Evolutionary conservation across 2,797 vertebrate genomes (phyloP), one percentile per base, ranked within the genome.

Genomic region (Gymnocypris eckloni): DNA sequence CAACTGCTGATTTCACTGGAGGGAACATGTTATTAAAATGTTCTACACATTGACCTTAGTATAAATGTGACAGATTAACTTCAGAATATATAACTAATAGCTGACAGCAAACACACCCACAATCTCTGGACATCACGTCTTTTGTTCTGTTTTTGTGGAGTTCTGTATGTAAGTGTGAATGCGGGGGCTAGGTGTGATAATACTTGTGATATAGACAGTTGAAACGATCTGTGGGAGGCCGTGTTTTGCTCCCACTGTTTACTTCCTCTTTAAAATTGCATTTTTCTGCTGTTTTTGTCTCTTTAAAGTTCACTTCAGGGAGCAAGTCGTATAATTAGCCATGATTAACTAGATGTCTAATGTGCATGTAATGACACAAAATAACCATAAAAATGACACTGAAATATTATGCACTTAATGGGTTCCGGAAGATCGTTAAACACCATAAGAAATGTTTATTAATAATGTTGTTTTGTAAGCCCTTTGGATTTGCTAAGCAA

Each of bases 271-370:
- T 77, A 41, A 73, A 82, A 66, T 67, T 2, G 28, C 61, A 37
- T 64, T 83, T 22, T 59, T 64, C 12, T 83, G 70, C 82, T 22
- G 43, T 59, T 71, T 83, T 77, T 54, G 48, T 41, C 45, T 67
- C 70, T n/a, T 54, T 64, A 37, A 75, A 33, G 54, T 48, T 77
- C 33, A 22, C 72, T 84, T 75, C 16, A 84, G 59, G 72, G 72
- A 76, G 59, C 18, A 15, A 52, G 56, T 45, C 13, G 6, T 67
- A 48, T 54, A 84, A 84, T 84, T 77, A 84, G 59, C 61, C n/a
- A 77, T 84, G 72, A 77, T 66, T 84, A 84, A 84, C 72, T 77
- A 54, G 43, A 77, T 77, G 73, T 84, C 61, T 84, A 84, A 84
- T 67, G 82, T 77, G 59, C 72, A 77, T 77, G 72, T 77, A 84